Evolutionary conservation across 2,797 vertebrate genomes (phyloP).

Genomic region (Tenualosa ilisha): DNA sequence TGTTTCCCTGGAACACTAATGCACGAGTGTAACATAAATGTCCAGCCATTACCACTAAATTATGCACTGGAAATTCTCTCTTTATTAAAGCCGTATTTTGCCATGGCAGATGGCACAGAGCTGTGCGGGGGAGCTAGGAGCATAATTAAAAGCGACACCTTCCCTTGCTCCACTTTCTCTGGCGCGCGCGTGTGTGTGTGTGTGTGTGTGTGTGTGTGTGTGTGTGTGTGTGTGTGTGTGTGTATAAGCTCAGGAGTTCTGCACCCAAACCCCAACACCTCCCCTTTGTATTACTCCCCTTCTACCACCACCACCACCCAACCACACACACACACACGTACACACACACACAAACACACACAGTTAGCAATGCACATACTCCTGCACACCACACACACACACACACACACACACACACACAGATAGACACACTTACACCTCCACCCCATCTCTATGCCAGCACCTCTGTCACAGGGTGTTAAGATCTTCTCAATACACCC

Average conservation of each 20-base stretch:
- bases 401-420: background rate
- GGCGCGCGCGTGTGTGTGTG: background rate
- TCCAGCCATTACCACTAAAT: constrained; percentile 60
- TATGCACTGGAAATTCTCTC: constrained; percentile 58
- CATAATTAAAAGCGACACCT: constrained; percentile 63
- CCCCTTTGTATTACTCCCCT: background rate
- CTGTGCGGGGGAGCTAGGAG: constrained; percentile 52
- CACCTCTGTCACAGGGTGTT: constrained; percentile 41
- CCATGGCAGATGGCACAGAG: constrained; percentile 55
- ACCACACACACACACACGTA: background rate
- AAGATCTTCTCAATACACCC: constrained; percentile 30
- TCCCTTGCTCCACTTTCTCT: constrained; percentile 55
- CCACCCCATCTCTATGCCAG: constrained; percentile 26
- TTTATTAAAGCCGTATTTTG: constrained; percentile 66
- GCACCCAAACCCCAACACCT: background rate
- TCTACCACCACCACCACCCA: background rate
- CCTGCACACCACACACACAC: background rate
- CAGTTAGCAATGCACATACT: background rate
- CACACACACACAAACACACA: background rate
- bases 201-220: constrained; percentile 11
- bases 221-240: constrained; percentile 9
- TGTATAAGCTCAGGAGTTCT: constrained; percentile 38
- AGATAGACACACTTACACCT: background rate
- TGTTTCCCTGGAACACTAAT: constrained; percentile 54
- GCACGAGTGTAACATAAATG: constrained; percentile 58